Percentiles rank a stretch among this genome's conserved stretches.
These are phyloP conservation scores for Ptilonorhynchus violaceus DNA, from an alignment of 2,113 vertebrate genomes.

Conservation along the genomic window DNA sequence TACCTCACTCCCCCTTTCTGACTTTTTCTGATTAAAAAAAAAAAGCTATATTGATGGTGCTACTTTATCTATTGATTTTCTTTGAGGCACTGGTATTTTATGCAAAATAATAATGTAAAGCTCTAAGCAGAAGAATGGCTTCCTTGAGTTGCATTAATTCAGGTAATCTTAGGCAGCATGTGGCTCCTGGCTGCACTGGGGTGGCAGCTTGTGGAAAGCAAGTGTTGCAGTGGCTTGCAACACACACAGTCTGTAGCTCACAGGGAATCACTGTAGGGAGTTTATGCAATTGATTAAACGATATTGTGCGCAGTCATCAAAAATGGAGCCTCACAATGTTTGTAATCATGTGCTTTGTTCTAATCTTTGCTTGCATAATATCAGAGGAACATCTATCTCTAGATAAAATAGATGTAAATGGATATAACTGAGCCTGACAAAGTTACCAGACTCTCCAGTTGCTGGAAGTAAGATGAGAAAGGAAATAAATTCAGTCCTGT, in stretches of 20 bases:
- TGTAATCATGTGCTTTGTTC: neutral
- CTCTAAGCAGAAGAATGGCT: neutral
- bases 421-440: neutral
- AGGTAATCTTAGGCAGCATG: fast-evolving
- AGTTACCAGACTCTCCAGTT: neutral
- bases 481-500: neutral
- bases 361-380: neutral
- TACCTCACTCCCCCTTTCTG: neutral
- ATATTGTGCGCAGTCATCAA: neutral
- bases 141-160: neutral
- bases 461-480: neutral
- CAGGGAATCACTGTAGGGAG: neutral
- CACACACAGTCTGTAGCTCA: neutral
- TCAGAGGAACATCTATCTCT: neutral
- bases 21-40: neutral
- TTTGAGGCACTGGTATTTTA: neutral
- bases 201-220: neutral
- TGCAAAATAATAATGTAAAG: neutral
- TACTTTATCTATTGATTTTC: neutral
- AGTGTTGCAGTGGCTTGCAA: neutral
- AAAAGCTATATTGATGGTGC: neutral
- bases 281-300: neutral
- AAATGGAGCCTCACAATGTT: neutral
- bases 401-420: neutral
- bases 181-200: neutral